Conservation (phyloP, 2,113 vertebrate genomes). For the Todiramphus chloris region DNA sequence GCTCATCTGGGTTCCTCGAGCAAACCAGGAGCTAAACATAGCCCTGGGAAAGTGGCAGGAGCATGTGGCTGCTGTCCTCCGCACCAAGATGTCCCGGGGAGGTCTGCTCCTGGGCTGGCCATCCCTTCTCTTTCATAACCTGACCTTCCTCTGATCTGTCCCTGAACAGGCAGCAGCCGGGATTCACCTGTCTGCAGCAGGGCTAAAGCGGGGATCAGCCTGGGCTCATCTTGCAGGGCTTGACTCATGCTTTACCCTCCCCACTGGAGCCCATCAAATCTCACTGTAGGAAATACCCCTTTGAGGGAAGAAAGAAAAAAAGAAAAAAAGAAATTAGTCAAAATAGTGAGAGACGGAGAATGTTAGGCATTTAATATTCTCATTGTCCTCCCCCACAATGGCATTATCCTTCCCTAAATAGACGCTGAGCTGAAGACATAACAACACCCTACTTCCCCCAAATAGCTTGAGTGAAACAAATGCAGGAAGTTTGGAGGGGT, state of each 20-base stretch:
- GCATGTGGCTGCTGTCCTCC: background rate
- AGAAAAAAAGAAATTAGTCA: background rate
- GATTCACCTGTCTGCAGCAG: background rate
- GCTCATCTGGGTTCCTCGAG: background rate
- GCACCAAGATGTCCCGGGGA: background rate
- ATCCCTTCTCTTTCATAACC: background rate
- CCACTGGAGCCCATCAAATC: background rate
- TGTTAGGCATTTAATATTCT: slow-evolving; percentile 10
- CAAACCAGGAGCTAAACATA: slow-evolving; percentile 13
- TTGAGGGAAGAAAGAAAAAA: background rate
- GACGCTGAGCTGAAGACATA: slow-evolving; percentile 43
- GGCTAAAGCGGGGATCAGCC: background rate
- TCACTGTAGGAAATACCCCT: background rate
- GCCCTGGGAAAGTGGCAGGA: background rate
- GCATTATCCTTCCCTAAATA: slow-evolving; percentile 46
- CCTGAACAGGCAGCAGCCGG: background rate
- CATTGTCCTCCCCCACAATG: slow-evolving; percentile 40
- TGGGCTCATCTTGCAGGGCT: background rate
- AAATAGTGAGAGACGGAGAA: slow-evolving; percentile 11
- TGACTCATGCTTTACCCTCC: background rate
- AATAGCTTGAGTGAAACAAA: background rate
- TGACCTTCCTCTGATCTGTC: background rate
- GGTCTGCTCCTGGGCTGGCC: background rate
- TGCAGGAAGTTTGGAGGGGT: slow-evolving; percentile 33
- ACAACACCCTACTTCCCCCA: slow-evolving; percentile 47